These are phyloP conservation scores for Pristionchus arcanus DNA, from an alignment of 2,888 invertebrate genomes.

Conservation along the genomic window DNA sequence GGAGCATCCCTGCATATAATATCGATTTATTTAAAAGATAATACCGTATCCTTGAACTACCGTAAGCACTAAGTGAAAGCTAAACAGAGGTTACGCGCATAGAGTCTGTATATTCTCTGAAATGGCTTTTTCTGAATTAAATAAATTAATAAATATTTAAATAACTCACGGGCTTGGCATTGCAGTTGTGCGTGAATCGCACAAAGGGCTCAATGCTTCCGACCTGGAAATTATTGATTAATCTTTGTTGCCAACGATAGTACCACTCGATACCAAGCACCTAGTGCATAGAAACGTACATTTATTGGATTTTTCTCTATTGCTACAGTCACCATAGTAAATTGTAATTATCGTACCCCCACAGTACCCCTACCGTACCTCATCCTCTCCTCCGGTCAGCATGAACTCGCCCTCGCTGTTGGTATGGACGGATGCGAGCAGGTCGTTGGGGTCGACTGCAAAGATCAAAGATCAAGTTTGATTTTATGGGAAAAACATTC, in stretches of 20 bases:
- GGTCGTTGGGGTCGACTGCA: conserved; percentile 70
- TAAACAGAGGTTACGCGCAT: background rate
- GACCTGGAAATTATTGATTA: conserved; percentile 57
- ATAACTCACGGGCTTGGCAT: conserved; percentile 57
- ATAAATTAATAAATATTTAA: background rate
- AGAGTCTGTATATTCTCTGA: background rate
- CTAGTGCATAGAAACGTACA: too few species aligned
- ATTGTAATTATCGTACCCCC: background rate
- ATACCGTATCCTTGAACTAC: background rate
- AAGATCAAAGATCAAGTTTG: background rate
- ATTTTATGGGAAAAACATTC: background rate
- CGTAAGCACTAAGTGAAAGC: background rate
- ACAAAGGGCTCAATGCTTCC: conserved; percentile 71
- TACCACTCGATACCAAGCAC: too few species aligned
- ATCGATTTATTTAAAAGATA: background rate
- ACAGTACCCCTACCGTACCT: conserved; percentile 56
- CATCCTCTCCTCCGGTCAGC: conserved; percentile 69
- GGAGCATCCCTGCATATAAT: conserved; percentile 48
- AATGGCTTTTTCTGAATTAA: background rate
- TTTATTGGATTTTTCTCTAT: too few species aligned
- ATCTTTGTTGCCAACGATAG: too few species aligned
- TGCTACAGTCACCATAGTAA: too few species aligned
- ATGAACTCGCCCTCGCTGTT: conserved; percentile 70
- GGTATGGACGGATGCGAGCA: conserved; percentile 65
- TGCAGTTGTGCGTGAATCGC: conserved; percentile 67